These are phyloP conservation scores for Nipponacmea schrenckii DNA, from an alignment of 2,888 invertebrate species.

Conservation along the genomic window DNA sequence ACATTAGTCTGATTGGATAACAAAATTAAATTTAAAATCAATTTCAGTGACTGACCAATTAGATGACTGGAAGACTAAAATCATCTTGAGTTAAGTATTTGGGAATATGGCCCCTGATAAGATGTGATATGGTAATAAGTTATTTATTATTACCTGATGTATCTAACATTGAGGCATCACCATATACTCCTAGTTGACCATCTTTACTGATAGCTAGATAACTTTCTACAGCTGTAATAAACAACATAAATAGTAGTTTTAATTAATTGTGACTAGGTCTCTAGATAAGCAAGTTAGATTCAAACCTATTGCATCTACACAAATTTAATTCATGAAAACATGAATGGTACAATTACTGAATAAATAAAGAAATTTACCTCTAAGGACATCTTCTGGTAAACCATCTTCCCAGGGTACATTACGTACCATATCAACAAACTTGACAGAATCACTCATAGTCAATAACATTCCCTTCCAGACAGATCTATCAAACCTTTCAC, in stretches of 20 bases:
- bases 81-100: background rate
- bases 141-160: constrained; percentile 52
- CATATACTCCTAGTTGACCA: constrained; percentile 66
- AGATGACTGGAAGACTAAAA: no score
- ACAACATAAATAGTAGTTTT: background rate
- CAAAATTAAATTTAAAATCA: no score
- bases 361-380: constrained; percentile 50
- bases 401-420: constrained; percentile 68
- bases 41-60: no score
- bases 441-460: constrained; percentile 63
- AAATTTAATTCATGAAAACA: no score
- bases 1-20: no score
- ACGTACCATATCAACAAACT: constrained; percentile 68
- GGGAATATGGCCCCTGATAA: background rate
- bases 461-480: constrained; percentile 66
- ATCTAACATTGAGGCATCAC: constrained; percentile 64
- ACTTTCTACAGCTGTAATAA: constrained; percentile 65
- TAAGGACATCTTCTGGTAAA: constrained; percentile 58
- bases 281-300: no score
- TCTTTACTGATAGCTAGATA: constrained; percentile 63
- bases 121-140: background rate
- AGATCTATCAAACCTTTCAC: constrained; percentile 57
- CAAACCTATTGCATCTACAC: no score
- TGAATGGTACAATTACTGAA: no score
- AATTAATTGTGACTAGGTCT: no score